phyloP scores from a whole-genome alignment of 2,113 vertebrate species.

The Clarias macrocephalus region DNA sequence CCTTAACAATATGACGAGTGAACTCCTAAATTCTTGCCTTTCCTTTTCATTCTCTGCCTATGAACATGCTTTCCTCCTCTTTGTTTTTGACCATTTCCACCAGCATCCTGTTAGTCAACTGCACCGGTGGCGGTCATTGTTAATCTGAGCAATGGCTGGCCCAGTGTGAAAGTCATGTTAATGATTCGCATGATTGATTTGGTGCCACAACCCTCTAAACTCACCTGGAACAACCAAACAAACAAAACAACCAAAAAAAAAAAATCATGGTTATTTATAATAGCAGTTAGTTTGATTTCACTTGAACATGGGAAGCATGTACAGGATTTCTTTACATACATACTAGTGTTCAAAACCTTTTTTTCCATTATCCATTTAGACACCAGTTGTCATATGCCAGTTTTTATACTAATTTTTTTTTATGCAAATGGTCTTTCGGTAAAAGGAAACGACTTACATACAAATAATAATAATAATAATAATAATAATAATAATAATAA shows the following conservation, averaged over 20 bases:
- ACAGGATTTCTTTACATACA: neutral
- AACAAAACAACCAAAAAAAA: no score
- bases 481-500: no score
- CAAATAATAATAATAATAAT: no score
- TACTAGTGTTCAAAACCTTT: neutral
- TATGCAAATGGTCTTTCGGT: neutral
- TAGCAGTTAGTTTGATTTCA: neutral
- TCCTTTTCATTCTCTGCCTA: no score
- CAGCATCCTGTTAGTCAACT: no score
- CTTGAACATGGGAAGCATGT: neutral
- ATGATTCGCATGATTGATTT: no score
- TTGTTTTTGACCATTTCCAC: neutral
- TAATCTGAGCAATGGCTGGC: no score
- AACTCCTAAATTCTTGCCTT: no score
- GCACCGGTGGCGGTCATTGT: no score
- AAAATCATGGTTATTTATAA: neutral
- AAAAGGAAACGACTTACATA: neutral
- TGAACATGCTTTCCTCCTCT: neutral
- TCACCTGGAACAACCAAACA: no score
- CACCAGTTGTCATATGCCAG: neutral
- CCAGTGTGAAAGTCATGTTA: no score
- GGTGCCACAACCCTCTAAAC: neutral
- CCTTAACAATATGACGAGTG: no score
- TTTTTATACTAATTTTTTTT: neutral
- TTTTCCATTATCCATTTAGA: neutral